Evolutionary conservation across 2,797 vertebrate genomes (phyloP).

Genomic region (Poecilia gillii): DNA sequence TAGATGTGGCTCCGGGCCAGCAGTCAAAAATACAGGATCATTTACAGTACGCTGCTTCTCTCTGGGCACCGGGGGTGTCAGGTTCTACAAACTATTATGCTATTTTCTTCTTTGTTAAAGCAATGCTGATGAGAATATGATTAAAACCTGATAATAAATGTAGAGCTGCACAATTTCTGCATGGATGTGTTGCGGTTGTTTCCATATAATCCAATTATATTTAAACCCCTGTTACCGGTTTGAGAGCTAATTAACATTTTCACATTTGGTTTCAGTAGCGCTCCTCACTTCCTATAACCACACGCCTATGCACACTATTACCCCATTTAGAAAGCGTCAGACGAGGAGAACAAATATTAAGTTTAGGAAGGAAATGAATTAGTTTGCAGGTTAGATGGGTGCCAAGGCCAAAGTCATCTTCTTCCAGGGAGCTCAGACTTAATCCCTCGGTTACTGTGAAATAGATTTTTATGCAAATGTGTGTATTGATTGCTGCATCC

Average conservation of each 20-base stretch:
- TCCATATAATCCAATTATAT: slow-evolving; percentile 59
- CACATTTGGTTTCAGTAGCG: slow-evolving; percentile 36
- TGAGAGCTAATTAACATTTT: slow-evolving; percentile 64
- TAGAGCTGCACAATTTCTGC: slow-evolving; percentile 22
- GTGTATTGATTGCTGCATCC: slow-evolving; percentile 73
- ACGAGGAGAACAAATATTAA: slow-evolving; percentile 63
- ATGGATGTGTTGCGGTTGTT: slow-evolving; percentile 24
- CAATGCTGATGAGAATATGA: slow-evolving; percentile 19
- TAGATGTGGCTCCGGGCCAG: slow-evolving; percentile 92
- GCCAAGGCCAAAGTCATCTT: slow-evolving; percentile 66
- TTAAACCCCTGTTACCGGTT: slow-evolving; percentile 41
- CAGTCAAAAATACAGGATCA: slow-evolving; percentile 84
- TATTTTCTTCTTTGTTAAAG: slow-evolving; percentile 33
- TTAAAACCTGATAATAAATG: slow-evolving; percentile 27
- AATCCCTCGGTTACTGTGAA: slow-evolving; percentile 69
- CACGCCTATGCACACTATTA: slow-evolving; percentile 52
- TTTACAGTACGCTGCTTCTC: slow-evolving; percentile 63
- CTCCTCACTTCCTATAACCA: slow-evolving; percentile 43
- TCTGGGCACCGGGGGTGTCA: slow-evolving; percentile 52
- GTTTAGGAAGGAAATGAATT: slow-evolving; percentile 67
- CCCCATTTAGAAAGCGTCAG: slow-evolving; percentile 47
- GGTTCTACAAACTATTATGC: slow-evolving; percentile 42
- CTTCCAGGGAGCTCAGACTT: slow-evolving; percentile 72
- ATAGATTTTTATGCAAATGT: slow-evolving; percentile 87
- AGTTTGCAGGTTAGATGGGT: slow-evolving; percentile 67